Evolutionary conservation across 2,797 vertebrate species (phyloP).

Genomic region (Botia almorhae): DNA sequence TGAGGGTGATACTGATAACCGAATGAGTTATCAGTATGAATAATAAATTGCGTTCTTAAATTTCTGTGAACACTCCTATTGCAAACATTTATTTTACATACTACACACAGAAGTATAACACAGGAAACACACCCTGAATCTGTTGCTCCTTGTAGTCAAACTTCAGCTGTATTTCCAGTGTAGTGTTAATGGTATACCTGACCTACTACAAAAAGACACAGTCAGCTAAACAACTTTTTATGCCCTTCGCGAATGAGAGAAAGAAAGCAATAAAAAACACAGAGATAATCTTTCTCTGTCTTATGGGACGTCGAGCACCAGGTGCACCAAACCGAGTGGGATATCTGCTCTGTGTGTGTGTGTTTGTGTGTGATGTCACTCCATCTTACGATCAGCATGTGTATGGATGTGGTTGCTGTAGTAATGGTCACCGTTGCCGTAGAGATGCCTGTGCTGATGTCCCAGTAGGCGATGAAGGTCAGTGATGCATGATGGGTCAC

Average conservation of each 20-base stretch:
- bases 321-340: constrained; percentile 39
- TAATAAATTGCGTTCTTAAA: constrained; percentile 19
- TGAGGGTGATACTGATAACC: background rate
- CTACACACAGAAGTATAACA: background rate
- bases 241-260: constrained; percentile 14
- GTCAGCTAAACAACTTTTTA: constrained; percentile 47
- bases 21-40: background rate
- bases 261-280: constrained; percentile 27
- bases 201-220: constrained; percentile 41
- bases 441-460: constrained; percentile 42
- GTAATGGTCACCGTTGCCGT: constrained; percentile 36
- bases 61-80: constrained; percentile 6
- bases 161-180: constrained; percentile 17
- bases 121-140: background rate
- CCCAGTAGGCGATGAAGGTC: constrained; percentile 28
- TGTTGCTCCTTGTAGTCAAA: constrained; percentile 16
- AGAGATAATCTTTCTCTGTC: constrained; percentile 46
- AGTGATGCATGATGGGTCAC: constrained; percentile 51
- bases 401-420: constrained; percentile 47
- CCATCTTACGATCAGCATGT: constrained; percentile 10
- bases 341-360: constrained; percentile 32
- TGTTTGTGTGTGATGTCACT: constrained; percentile 13
- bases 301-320: constrained; percentile 46
- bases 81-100: background rate
- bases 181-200: constrained; percentile 28